A percentile compares a stretch with the other conserved stretches of the same genome.
Evolutionary conservation across 1,140 invertebrate species (phyloP).

Genomic region (Eumeta japonica): DNA sequence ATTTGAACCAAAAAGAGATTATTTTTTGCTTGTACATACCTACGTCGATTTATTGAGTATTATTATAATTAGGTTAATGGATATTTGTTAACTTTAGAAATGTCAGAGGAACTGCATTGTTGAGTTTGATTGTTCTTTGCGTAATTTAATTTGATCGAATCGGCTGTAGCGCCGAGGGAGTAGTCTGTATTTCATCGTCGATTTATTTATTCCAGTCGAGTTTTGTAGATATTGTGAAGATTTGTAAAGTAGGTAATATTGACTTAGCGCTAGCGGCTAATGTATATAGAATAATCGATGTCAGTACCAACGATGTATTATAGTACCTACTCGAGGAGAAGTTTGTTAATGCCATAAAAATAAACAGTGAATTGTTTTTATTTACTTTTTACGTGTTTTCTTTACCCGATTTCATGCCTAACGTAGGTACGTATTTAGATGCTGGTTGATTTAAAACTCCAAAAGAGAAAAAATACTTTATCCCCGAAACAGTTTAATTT

Average conservation of each 20-base stretch:
- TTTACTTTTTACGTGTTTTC: conserved; percentile 19
- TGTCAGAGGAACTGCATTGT: no score
- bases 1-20: conserved; percentile 55
- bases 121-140: conserved; percentile 37
- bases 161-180: no score
- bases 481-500: no score
- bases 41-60: conserved; percentile 12
- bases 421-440: not conserved
- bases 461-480: not conserved
- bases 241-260: not conserved
- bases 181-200: no score
- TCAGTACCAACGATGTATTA: conserved; percentile 54
- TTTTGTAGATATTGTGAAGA: not conserved
- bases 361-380: conserved; percentile 55
- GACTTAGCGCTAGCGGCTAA: no score
- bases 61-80: no score
- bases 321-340: conserved; percentile 33
- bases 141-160: no score
- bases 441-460: not conserved
- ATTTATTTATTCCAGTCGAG: no score
- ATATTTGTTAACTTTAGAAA: no score
- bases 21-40: conserved; percentile 25
- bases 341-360: conserved; percentile 54
- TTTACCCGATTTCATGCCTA: not conserved
- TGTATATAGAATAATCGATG: no score